phyloP scores from a whole-genome alignment of 2,113 vertebrate species.

The Misgurnus anguillicaudatus region DNA sequence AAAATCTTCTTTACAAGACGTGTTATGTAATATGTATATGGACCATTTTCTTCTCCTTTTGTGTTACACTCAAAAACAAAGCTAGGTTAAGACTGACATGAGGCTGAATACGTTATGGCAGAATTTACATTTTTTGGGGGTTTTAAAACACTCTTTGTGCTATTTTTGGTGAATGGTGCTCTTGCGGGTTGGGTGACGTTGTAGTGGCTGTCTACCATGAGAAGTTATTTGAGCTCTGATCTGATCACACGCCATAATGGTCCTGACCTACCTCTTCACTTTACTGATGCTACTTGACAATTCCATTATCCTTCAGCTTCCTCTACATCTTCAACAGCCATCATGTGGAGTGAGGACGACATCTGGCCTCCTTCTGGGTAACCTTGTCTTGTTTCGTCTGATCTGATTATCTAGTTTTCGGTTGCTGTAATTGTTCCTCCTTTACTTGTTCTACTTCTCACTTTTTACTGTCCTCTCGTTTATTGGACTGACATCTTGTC shows the following conservation, averaged over 20 bases:
- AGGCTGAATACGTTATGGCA: too few species aligned
- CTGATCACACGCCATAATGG: slow-evolving; percentile 29
- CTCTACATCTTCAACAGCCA: background rate
- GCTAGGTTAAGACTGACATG: too few species aligned
- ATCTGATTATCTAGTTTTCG: background rate
- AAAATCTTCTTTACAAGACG: too few species aligned
- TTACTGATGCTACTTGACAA: slow-evolving; percentile 40
- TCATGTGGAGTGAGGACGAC: background rate
- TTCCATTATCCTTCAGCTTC: slow-evolving; percentile 40
- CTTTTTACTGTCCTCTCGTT: background rate
- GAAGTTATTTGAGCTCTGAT: slow-evolving; percentile 14
- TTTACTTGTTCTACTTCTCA: background rate
- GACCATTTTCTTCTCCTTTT: too few species aligned
- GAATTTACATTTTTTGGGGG: too few species aligned
- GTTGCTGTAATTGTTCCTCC: background rate
- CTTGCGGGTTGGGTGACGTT: too few species aligned
- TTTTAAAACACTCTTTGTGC: background rate
- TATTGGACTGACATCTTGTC: too few species aligned
- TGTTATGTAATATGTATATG: too few species aligned
- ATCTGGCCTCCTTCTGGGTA: background rate
- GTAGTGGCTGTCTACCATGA: background rate
- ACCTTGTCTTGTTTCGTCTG: background rate
- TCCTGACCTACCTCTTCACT: slow-evolving; percentile 46
- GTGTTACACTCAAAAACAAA: too few species aligned
- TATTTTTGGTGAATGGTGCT: background rate